Conservation (phyloP, 2,797 vertebrate species). For the Ctenopoma kingsleyae region DNA sequence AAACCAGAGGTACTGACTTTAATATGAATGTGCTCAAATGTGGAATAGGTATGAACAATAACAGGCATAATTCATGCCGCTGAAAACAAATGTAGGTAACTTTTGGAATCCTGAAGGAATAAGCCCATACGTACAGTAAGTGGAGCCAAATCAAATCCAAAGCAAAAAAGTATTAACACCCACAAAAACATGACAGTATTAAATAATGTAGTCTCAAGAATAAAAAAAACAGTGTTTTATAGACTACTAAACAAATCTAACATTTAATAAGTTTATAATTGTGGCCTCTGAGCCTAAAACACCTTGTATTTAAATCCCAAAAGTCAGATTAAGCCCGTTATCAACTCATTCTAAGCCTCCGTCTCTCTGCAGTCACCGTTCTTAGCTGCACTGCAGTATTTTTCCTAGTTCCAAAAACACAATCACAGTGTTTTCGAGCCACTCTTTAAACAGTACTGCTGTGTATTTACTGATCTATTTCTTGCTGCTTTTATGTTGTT, state of each 20-base stretch:
- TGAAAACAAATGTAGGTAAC: constrained; percentile 21
- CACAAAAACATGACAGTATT: constrained; percentile 19
- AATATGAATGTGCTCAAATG: constrained; percentile 35
- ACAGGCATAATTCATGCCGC: constrained; percentile 38
- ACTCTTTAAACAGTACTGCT: constrained; percentile 73
- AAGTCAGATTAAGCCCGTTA: constrained; percentile 24
- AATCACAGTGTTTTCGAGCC: constrained; percentile 59
- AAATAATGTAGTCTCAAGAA: constrained; percentile 3
- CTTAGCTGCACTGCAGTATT: constrained; percentile 46
- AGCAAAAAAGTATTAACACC: constrained; percentile 43
- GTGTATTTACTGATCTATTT: constrained; percentile 81
- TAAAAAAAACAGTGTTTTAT: not conserved
- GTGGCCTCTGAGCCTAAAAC: not conserved
- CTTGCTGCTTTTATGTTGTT: constrained; percentile 76
- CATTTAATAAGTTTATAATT: not conserved
- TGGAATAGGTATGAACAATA: constrained; percentile 44
- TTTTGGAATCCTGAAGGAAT: constrained; percentile 24
- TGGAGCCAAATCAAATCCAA: constrained; percentile 8
- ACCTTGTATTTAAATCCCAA: constrained; percentile 19
- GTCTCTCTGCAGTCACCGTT: constrained; percentile 38
- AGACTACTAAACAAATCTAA: not conserved
- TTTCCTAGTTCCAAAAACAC: constrained; percentile 61
- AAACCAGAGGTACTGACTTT: constrained; percentile 62
- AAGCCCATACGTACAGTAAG: constrained; percentile 19
- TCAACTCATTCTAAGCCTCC: constrained; percentile 3